Percentiles rank a stretch among this genome's conserved stretches.
phyloP scores from a whole-genome alignment of 1,140 invertebrate species.

The Parapsyche elsis region DNA sequence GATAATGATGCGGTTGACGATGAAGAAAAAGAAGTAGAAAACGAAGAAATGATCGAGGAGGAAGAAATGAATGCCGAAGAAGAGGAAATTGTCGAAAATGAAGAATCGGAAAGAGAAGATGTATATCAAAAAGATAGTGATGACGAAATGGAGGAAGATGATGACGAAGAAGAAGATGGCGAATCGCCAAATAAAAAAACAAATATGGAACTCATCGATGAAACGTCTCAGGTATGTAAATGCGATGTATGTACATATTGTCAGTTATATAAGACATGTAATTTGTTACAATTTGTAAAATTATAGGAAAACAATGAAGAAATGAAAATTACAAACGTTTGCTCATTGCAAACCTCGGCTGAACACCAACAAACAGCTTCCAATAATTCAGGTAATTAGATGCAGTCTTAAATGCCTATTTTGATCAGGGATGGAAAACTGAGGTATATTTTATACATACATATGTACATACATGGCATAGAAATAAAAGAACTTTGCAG shows the following conservation, averaged over 20 bases:
- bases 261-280: no score
- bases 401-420: no score
- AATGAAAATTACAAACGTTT: no score
- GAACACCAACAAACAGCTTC: background rate
- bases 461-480: no score
- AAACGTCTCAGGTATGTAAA: background rate
- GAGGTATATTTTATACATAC: no score
- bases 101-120: background rate
- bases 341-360: background rate
- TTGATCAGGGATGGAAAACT: no score
- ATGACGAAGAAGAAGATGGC: conserved; percentile 65
- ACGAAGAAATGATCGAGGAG: background rate
- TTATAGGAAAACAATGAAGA: no score
- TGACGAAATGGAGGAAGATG: conserved; percentile 74
- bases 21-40: conserved; percentile 33
- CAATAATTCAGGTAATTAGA: background rate
- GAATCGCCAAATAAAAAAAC: conserved; percentile 65
- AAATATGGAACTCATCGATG: conserved; percentile 33
- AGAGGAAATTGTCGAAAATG: conserved; percentile 56
- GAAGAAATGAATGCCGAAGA: conserved; percentile 39
- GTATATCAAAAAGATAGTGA: conserved; percentile 70
- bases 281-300: no score
- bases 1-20: conserved; percentile 59
- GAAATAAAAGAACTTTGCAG: no score
- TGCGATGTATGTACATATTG: no score